Evolutionary conservation across 2,888 invertebrate genomes (phyloP), one percentile per base, ranked within the genome.

Genomic region (Cephus nigrinus): DNA sequence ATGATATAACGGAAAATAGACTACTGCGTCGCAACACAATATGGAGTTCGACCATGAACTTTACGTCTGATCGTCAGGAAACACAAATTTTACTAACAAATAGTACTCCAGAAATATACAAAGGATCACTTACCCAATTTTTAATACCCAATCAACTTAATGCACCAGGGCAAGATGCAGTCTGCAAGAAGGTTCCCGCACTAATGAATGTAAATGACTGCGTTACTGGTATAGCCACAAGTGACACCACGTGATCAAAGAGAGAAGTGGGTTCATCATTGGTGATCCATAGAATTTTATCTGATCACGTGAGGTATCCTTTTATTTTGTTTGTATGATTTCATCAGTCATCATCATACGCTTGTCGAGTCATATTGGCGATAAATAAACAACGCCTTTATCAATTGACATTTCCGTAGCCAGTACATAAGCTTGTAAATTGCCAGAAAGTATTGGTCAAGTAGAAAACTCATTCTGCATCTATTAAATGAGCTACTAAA

Each of bases 271-370:
- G 74, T 30, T 33, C 33, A 36, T n/a, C 68, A 75, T 55, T 78
- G 77, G 75, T 68, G 71, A 40, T n/a, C 69, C 12, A 73, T 30
- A n/a, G 30, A 35, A 68, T 55, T 78, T 81, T 81, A 81, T 81
- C 80, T 75, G 35, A 74, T 80, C 80, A 78, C 80, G 78, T 78
- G 80, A 76, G 72, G n/a, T 76, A 75, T 73, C 68, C 75, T 79
- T 76, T 72, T 74, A 32, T 74, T 81, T 73, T 78, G 76, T 78
- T 80, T 79, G 75, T 80, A 75, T 15, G 55, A 81, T 76, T 76
- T 78, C 75, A 23, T 35, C 68, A 74, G 55, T 74, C 76, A 76
- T 30, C 76, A 74, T 81, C 81, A 80, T 73, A 68, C 75, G 75
- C 68, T 33, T 73, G 75, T 74, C 55, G 30, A 77, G 35, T 32